Percentiles rank a stretch among this genome's conserved stretches.
These are phyloP conservation scores for Globodera ellingtonae DNA, from an alignment of 1,140 invertebrate genomes.

Conservation along the genomic window DNA sequence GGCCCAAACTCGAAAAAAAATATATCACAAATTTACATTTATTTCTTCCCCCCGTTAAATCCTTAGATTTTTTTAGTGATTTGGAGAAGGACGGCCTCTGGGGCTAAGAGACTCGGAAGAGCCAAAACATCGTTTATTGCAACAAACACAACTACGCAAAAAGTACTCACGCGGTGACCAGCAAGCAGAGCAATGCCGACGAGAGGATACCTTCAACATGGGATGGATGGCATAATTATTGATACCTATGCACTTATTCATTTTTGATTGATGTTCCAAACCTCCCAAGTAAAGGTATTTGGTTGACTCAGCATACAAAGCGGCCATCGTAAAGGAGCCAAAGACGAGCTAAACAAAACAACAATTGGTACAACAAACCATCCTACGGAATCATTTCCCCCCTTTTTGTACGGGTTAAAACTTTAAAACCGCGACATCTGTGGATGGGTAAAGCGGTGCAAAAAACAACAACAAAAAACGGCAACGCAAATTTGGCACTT, in stretches of 20 bases:
- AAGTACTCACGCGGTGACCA: constrained; percentile 71
- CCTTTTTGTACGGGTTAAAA: too few species aligned
- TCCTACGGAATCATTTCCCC: too few species aligned
- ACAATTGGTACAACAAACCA: background rate
- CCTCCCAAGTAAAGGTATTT: constrained; percentile 78
- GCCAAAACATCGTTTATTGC: too few species aligned
- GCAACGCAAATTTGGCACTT: too few species aligned
- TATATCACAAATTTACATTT: background rate
- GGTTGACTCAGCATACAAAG: constrained; percentile 80
- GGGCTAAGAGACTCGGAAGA: too few species aligned
- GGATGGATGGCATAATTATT: constrained; percentile 11
- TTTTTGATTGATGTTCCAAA: constrained; percentile 64
- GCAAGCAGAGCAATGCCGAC: constrained; percentile 78
- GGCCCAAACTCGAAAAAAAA: background rate
- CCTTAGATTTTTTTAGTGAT: too few species aligned
- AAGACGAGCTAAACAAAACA: constrained; percentile 74
- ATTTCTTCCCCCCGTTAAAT: background rate
- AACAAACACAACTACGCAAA: too few species aligned
- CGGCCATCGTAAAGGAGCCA: constrained; percentile 82
- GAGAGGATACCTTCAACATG: constrained; percentile 72
- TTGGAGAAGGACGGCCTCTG: too few species aligned
- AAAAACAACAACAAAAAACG: too few species aligned
- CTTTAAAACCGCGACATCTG: too few species aligned
- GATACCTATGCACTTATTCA: too few species aligned
- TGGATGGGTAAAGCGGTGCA: too few species aligned